Evolutionary conservation across 2,113 vertebrate species (phyloP), one percentile per base, ranked within the genome.

Genomic region (Lampris megalopsis): DNA sequence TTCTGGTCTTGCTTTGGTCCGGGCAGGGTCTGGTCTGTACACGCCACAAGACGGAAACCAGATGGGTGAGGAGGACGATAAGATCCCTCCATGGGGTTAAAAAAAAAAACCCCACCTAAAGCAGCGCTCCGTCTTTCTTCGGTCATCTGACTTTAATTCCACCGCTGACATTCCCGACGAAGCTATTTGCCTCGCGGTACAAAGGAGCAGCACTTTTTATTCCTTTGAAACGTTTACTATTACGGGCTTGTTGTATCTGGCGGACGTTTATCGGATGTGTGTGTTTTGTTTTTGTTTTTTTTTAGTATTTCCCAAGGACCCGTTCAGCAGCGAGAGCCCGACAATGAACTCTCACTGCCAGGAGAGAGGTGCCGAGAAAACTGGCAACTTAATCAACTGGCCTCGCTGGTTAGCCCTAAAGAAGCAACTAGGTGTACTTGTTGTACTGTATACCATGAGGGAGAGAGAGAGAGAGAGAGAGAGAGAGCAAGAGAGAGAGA

Each of bases 1-100:
- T 45, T 7, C 43, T 45, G 2, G 4, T 7, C 43, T 45, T 45
- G 2, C 43, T 7, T 7, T 45, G 1, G 41, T 57, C 49, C 50
- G 65, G 58, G 42, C 49, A 45, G 65, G 58, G 42, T 50, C 76
- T 74, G 45, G 56, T 47, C 57, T 50, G 79, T 50, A 63, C 69
- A 77, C 70, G 77, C 88, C 77, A 79, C 42, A 70, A 38, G 83
- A 91, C 71, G 45, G 76, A 90, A 89, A 87, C 85, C 89, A 89
- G 89, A 91, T 87, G 87, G 73, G 66, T 63, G 77, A 80, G 81
- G 76, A 53, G 43, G 81, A 75, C 61, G 89, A 91, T 87, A 87
- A 89, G 74, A 90, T 40, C 48, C 63, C 81, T 73, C 68, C 71
- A 59, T 4, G 1, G 63, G 64, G 64, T 61, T 6, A 75, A 73